Evolutionary conservation across 2,113 vertebrate species (phyloP).

Genomic region (Microcebus lehilahytsara): DNA sequence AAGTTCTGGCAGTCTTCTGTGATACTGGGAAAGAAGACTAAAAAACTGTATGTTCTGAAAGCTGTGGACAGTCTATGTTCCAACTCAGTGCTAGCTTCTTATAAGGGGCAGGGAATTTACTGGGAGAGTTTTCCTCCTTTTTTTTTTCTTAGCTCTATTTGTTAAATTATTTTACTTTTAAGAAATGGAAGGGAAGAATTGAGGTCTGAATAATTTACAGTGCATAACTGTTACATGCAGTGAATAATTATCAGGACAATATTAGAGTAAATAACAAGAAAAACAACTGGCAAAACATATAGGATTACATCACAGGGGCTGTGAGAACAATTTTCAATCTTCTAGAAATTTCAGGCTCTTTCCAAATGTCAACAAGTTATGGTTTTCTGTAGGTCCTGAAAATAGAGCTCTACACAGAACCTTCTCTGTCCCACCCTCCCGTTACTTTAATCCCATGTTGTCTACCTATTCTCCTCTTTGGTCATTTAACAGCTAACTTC

Average conservation of each 20-base stretch:
- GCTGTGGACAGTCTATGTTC: background rate
- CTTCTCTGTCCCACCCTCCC: background rate
- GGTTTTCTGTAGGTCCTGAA: background rate
- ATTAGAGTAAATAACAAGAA: background rate
- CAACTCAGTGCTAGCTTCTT: background rate
- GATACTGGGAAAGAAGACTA: background rate
- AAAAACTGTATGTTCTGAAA: background rate
- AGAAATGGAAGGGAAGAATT: background rate
- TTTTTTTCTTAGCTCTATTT: background rate
- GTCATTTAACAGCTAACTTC: background rate
- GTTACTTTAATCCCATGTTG: background rate
- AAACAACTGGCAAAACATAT: slow-evolving; percentile 24
- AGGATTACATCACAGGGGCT: background rate
- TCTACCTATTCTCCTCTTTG: background rate
- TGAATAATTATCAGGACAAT: slow-evolving; percentile 40
- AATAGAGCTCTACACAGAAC: background rate
- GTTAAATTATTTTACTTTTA: slow-evolving; percentile 5
- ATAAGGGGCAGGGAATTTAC: background rate
- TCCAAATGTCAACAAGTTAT: background rate
- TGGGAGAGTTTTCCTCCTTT: background rate
- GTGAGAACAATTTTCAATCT: slow-evolving; percentile 8
- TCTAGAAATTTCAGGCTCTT: slow-evolving; percentile 8
- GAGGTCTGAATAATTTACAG: slow-evolving; percentile 25
- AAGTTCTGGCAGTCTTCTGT: background rate
- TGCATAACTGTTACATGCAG: background rate